Base-by-base conservation (phyloP, 2,888 invertebrate genomes). In the Watsonalla cultraria region DNA sequence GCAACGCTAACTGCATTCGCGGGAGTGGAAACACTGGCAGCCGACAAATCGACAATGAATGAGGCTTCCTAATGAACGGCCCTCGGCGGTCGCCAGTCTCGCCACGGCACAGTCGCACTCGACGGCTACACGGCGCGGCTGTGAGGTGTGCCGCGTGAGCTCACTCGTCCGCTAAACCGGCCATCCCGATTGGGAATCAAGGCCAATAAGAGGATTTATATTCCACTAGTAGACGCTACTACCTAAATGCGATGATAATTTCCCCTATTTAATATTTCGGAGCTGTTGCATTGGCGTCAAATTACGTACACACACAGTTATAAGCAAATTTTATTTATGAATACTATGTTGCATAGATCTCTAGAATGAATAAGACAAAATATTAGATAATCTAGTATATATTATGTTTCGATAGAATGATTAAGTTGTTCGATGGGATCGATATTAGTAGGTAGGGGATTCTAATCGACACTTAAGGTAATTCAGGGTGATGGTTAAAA, bases 131-230 rank as follows among this genome's bases (percentile, higher is more conserved):
- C 61, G 66, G 67, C 66, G 61, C 62, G 74, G 66, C 66, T 68
- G 58, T 61, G 76, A 78, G 80, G 77, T 74, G 79, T 74, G 79
- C 65, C 78, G 76, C 72, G 78, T 84, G 86, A 87, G 81, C 86
- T 85, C 85, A 84, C 78, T 70, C 74, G 68, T 65, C 82, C 76
- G 80, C 82, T 85, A 82, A 83, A 80, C 71, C 80, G 75, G 82
- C 82, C 74, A 70, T 80, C 84, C 80, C 82, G 80, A 79, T 86
- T 79, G 83, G 88, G 89, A 90, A 90, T 89, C 82, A 90, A 90
- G 90, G 90, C 79, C 84, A 80, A 75, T 75, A 69, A 70, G 59
- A 66, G 77, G 84, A 84, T 89, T 87, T 80, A 77, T 88, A 90
- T 88, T 82, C 88, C 72, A 75, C 68, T 65, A 11, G 42, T 42